Conservation (phyloP, 1,140 invertebrate species). For the Panulirus ornatus region DNA sequence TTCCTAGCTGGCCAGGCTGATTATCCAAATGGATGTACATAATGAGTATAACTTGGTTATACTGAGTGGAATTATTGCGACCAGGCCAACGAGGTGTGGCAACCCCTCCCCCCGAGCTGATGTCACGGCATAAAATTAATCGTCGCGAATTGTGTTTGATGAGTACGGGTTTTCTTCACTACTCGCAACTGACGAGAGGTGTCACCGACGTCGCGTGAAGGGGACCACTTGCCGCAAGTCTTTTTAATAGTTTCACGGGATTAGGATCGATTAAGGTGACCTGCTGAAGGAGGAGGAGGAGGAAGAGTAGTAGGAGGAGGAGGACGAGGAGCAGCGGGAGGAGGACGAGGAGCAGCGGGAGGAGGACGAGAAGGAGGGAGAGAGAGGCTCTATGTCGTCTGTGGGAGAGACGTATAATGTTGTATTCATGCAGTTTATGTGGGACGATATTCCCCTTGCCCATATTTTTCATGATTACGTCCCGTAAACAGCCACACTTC, state of each 20-base stretch:
- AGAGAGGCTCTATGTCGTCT: neutral
- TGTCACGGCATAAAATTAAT: slow-evolving; percentile 26
- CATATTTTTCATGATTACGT: neutral
- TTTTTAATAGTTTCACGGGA: neutral
- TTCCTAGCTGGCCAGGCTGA: slow-evolving; percentile 20
- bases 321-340: neutral
- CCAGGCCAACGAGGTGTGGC: neutral
- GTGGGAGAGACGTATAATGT: neutral
- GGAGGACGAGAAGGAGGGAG: neutral
- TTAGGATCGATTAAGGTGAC: neutral
- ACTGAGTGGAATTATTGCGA: slow-evolving; percentile 26
- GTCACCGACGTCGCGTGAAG: neutral
- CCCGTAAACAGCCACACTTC: neutral
- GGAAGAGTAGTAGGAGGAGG: neutral
- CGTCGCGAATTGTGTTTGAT: slow-evolving; percentile 18
- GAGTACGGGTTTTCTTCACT: neutral
- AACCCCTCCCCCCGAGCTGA: slow-evolving; percentile 6
- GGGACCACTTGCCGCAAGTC: neutral
- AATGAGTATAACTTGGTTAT: slow-evolving; percentile 42
- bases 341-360: neutral
- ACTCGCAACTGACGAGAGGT: neutral
- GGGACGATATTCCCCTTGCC: no score
- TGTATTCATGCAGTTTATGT: no score
- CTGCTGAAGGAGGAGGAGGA: neutral
- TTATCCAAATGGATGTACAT: slow-evolving; percentile 59